Evolutionary conservation across 2,113 vertebrate species (phyloP).

Genomic region (Tupaia chinensis): DNA sequence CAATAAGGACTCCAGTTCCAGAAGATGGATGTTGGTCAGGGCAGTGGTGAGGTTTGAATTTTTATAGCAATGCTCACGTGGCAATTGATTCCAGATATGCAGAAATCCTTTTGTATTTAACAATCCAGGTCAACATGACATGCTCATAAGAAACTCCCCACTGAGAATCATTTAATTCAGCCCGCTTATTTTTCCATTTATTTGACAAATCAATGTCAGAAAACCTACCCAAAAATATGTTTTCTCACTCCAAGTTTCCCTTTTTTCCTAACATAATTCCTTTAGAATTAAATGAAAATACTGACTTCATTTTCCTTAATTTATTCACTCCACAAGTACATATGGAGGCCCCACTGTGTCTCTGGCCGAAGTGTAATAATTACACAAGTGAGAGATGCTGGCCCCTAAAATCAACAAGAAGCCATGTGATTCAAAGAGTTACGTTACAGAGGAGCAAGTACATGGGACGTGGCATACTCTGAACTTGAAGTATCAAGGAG

Average conservation of each 20-base stretch:
- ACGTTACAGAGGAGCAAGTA: background rate
- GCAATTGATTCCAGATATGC: background rate
- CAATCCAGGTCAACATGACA: background rate
- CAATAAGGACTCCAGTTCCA: accelerated
- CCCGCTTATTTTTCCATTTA: background rate
- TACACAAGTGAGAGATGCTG: background rate
- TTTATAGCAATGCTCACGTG: background rate
- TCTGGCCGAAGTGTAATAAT: background rate
- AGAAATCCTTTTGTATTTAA: background rate
- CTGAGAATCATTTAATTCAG: background rate
- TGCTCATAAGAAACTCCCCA: background rate
- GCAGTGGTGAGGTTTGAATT: background rate
- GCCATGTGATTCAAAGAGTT: background rate
- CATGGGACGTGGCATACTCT: background rate
- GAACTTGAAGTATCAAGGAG: background rate
- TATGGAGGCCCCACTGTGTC: background rate
- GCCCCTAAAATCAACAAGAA: background rate
- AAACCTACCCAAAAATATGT: background rate
- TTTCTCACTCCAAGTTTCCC: background rate
- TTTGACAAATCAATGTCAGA: background rate
- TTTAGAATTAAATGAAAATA: background rate
- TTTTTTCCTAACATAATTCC: background rate
- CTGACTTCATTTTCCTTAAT: background rate
- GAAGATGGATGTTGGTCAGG: background rate
- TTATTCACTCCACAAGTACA: background rate